phyloP scores from a whole-genome alignment of 23 tunicate genomes.

The Oikopleura albicans region DNA sequence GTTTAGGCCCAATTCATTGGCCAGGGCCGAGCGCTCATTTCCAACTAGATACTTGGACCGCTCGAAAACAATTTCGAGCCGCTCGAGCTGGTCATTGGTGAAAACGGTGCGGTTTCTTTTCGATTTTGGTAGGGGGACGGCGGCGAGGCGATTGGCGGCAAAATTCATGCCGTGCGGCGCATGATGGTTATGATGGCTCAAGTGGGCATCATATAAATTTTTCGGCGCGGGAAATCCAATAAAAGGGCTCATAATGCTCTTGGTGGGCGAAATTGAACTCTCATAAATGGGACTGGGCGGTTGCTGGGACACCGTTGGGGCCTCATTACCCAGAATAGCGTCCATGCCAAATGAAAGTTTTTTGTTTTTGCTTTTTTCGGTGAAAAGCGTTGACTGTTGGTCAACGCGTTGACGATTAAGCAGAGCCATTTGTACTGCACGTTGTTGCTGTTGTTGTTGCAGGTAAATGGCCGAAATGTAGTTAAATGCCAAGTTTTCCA shows the following conservation, averaged over 20 bases:
- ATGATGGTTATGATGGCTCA: too few species aligned
- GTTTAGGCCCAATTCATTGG: neutral
- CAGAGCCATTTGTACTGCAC: neutral
- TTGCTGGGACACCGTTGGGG: neutral
- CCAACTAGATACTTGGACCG: neutral
- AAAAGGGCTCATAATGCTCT: neutral
- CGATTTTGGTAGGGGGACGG: neutral
- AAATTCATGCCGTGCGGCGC: neutral
- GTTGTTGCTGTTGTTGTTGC: neutral
- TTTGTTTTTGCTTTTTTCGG: neutral
- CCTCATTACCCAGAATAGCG: neutral
- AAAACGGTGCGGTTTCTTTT: slow-evolving; percentile 4
- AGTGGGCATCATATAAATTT: neutral
- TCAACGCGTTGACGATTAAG: too few species aligned
- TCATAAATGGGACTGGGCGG: too few species aligned
- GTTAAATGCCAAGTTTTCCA: neutral
- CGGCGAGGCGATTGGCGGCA: neutral
- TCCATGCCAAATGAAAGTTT: neutral
- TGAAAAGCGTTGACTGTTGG: neutral
- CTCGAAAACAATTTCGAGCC: neutral
- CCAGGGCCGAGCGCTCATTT: neutral
- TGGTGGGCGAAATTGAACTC: neutral
- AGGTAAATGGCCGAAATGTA: neutral
- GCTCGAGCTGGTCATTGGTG: neutral
- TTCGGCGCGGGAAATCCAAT: neutral